These are phyloP conservation scores for Pedetes capensis DNA, from an alignment of 2,113 vertebrate species.

Conservation along the genomic window DNA sequence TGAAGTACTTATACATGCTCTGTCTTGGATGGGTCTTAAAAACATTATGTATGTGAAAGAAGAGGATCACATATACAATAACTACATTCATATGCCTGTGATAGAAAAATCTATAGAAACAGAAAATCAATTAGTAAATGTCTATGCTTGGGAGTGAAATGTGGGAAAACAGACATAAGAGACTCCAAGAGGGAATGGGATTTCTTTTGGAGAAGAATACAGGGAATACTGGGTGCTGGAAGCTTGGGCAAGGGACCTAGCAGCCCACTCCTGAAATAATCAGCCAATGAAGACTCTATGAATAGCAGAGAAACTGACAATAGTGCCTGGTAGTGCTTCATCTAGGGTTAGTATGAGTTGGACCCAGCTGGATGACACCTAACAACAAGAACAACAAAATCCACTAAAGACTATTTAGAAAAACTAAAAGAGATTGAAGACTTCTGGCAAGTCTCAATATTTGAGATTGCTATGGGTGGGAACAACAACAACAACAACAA, in stretches of 20 bases:
- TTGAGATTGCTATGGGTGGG: background rate
- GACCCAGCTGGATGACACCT: no score
- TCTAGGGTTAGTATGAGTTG: no score
- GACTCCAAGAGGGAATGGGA: background rate
- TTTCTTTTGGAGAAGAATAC: no score
- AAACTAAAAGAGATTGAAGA: background rate
- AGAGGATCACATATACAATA: background rate
- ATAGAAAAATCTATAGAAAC: background rate
- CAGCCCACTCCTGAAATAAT: no score
- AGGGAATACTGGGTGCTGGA: no score
- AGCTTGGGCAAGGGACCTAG: no score
- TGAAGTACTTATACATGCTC: background rate
- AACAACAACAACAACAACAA: no score
- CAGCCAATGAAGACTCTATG: no score
- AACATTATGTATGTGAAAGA: background rate
- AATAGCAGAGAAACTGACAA: no score
- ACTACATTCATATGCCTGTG: background rate
- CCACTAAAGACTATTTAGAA: background rate
- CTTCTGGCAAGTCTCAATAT: background rate
- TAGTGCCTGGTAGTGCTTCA: no score
- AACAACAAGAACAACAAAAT: no score
- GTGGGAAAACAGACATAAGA: background rate
- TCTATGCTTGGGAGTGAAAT: background rate
- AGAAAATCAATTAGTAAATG: background rate
- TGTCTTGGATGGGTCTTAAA: background rate